phyloP scores from a whole-genome alignment of 1,140 invertebrate genomes.

The Psilanteris sp. region DNA sequence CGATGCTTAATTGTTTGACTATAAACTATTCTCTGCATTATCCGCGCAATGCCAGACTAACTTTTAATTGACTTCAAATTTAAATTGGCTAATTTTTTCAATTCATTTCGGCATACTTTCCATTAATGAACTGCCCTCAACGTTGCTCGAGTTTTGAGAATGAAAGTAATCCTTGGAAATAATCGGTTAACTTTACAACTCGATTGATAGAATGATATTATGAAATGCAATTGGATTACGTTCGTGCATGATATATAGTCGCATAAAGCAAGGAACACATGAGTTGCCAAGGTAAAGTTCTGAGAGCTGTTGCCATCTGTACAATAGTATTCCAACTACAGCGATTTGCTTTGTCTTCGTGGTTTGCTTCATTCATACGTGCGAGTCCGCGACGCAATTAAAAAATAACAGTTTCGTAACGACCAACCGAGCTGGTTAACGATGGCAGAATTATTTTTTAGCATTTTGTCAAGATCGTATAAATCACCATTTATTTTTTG shows the following conservation, averaged over 20 bases:
- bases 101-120: too few relatives aligned
- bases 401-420: slow-evolving; percentile 10
- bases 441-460: slow-evolving; percentile 27
- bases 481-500: slow-evolving; percentile 38
- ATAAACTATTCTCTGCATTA: too few relatives aligned
- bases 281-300: slow-evolving; percentile 50
- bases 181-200: slow-evolving; percentile 29
- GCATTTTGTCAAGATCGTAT: slow-evolving; percentile 42
- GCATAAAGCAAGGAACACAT: slow-evolving; percentile 10
- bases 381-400: too few relatives aligned
- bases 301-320: slow-evolving; percentile 75
- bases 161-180: slow-evolving; percentile 27
- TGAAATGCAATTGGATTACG: slow-evolving; percentile 41
- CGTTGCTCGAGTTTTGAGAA: slow-evolving; percentile 29
- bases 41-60: too few relatives aligned
- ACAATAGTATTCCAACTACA: slow-evolving; percentile 61
- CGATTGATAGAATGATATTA: slow-evolving; percentile 35
- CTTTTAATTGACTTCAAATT: too few relatives aligned
- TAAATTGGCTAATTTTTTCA: too few relatives aligned
- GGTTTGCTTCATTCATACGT: slow-evolving; percentile 11
- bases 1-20: too few relatives aligned
- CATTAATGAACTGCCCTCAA: too few relatives aligned
- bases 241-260: slow-evolving; percentile 18
- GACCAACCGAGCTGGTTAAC: not conserved
- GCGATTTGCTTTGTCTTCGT: slow-evolving; percentile 33